Evolutionary conservation across 2,797 vertebrate species (phyloP).

Genomic region (Ctenosaura bakeri): DNA sequence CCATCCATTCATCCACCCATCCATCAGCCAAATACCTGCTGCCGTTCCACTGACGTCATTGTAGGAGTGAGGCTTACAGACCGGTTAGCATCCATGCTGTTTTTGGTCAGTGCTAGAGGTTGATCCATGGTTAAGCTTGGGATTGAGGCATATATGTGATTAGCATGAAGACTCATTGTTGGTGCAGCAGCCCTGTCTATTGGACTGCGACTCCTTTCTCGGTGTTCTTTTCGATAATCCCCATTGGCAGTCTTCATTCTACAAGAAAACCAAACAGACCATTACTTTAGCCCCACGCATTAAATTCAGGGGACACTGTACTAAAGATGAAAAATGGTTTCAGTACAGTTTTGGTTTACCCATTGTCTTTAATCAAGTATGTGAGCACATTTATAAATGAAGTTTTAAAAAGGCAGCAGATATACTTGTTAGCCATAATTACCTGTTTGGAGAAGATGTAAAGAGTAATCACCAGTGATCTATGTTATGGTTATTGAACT

Average conservation of each 20-base stretch:
- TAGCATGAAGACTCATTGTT: constrained; percentile 86
- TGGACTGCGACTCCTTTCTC: constrained; percentile 93
- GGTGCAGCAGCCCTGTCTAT: constrained; percentile 89
- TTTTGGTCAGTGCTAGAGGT: constrained; percentile 98
- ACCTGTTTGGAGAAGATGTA: background rate
- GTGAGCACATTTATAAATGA: fast-evolving
- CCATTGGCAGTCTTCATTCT: constrained; percentile 92
- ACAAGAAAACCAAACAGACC: background rate
- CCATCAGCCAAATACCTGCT: constrained; percentile 86
- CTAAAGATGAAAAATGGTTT: background rate
- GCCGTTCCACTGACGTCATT: constrained; percentile 89
- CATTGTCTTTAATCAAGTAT: background rate
- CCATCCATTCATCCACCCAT: background rate
- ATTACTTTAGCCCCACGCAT: background rate
- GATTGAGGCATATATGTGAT: constrained; percentile 89
- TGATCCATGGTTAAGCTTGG: constrained; percentile 94
- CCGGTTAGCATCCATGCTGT: constrained; percentile 87
- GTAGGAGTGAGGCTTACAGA: constrained; percentile 80
- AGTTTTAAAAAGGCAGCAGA: background rate
- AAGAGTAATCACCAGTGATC: background rate
- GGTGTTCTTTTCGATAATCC: constrained; percentile 93
- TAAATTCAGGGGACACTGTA: background rate
- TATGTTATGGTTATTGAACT: background rate
- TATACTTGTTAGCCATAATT: too few relatives aligned
- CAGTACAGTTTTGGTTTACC: background rate